Percentiles rank a stretch among this genome's conserved stretches.
phyloP scores from a whole-genome alignment of 2,113 vertebrate genomes.

The Entomyzon cyanotis region DNA sequence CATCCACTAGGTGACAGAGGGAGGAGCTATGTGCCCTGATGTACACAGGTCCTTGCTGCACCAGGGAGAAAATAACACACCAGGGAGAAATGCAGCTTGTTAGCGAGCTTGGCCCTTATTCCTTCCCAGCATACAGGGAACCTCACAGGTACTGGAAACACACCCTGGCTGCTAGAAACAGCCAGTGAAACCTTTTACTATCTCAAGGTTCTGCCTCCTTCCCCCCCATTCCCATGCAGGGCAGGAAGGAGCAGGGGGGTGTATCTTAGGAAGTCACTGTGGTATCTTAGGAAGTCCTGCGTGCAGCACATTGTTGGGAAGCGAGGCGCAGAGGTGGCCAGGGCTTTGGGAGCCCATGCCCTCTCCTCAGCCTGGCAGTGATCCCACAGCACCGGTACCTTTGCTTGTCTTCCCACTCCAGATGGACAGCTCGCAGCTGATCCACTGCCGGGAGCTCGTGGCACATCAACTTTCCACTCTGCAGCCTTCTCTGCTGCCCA shows the following conservation, averaged over 20 bases:
- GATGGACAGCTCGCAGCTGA: slow-evolving; percentile 92
- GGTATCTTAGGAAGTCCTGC: too few relatives aligned
- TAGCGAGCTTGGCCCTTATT: fast-evolving
- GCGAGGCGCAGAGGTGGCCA: fast-evolving
- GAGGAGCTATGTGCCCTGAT: fast-evolving
- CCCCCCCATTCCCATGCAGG: fast-evolving
- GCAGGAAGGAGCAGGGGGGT: neutral
- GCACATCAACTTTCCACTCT: slow-evolving; percentile 87
- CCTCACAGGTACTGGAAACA: neutral
- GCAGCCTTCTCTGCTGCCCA: slow-evolving; percentile 87
- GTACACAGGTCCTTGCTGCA: fast-evolving
- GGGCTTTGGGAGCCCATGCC: fast-evolving
- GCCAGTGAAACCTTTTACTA: fast-evolving
- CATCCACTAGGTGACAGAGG: fast-evolving
- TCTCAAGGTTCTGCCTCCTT: too few relatives aligned
- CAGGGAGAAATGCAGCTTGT: neutral
- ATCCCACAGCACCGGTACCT: fast-evolving
- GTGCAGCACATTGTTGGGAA: fast-evolving
- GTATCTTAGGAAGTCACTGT: fast-evolving
- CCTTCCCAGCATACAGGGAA: neutral
- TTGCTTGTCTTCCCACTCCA: slow-evolving; percentile 35
- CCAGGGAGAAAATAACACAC: neutral
- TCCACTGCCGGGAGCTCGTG: slow-evolving; percentile 91
- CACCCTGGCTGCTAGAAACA: neutral
- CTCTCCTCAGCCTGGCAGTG: fast-evolving